These are phyloP conservation scores for Nothocercus nigrocapillus DNA, from an alignment of 2,113 vertebrate genomes.

Conservation along the genomic window DNA sequence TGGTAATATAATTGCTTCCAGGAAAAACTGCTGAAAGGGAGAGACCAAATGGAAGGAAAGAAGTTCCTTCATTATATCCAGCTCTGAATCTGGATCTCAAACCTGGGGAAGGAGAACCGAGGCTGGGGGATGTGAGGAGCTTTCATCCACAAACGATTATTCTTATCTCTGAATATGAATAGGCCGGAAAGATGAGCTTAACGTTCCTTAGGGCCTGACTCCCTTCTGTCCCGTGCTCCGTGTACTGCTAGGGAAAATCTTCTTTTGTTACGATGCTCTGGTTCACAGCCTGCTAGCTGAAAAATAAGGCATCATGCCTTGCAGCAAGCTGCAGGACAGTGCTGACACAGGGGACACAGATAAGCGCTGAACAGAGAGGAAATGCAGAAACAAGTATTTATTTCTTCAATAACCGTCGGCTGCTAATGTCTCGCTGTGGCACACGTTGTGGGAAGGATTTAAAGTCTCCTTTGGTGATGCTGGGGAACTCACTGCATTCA, in stretches of 20 bases:
- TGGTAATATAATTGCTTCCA: background rate
- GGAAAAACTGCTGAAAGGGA: background rate
- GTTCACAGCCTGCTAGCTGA: background rate
- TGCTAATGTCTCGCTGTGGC: background rate
- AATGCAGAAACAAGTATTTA: background rate
- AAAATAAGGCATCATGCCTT: background rate
- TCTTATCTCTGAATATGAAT: accelerated
- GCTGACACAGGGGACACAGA: background rate
- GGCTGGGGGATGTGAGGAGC: background rate
- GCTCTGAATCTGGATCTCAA: background rate
- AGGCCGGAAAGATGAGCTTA: background rate
- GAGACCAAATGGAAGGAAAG: background rate
- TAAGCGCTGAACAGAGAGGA: background rate
- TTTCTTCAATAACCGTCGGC: background rate
- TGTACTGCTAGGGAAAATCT: background rate
- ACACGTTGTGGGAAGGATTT: background rate
- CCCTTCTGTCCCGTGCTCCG: accelerated
- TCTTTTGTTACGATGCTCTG: accelerated
- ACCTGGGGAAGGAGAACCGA: background rate
- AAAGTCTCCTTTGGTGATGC: background rate
- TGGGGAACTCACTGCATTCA: background rate
- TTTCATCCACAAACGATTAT: background rate
- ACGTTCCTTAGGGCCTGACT: background rate
- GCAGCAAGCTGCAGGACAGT: accelerated
- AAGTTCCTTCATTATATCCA: background rate